Conservation (phyloP, 1,140 invertebrate genomes). For the Oedothorax gibbosus region DNA sequence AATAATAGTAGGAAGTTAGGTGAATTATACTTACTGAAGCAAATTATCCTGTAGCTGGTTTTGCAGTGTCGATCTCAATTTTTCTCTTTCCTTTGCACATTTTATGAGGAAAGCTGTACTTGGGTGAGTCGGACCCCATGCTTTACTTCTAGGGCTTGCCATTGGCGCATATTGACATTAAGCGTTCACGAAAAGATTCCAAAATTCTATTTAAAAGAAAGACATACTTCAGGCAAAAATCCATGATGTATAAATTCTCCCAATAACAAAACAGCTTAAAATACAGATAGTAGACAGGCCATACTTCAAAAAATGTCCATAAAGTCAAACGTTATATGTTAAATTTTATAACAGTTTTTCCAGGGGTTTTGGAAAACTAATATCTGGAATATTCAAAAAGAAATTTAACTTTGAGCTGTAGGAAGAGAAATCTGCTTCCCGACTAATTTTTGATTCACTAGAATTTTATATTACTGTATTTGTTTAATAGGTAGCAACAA, state of each 20-base stretch:
- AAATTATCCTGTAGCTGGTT: slow-evolving; percentile 60
- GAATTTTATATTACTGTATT: too few relatives aligned
- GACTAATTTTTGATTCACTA: too few relatives aligned
- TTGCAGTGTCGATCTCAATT: slow-evolving; percentile 59
- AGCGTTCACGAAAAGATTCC: neutral
- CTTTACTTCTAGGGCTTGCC: slow-evolving; percentile 52
- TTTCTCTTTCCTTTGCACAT: slow-evolving; percentile 63
- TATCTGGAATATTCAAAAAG: too few relatives aligned
- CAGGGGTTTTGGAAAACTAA: too few relatives aligned
- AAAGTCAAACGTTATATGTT: too few relatives aligned
- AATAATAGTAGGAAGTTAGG: too few relatives aligned
- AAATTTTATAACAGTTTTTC: too few relatives aligned
- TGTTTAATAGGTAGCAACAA: too few relatives aligned
- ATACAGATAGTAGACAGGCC: too few relatives aligned
- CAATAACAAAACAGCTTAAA: neutral
- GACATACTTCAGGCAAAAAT: neutral
- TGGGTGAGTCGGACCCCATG: slow-evolving; percentile 49
- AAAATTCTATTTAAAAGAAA: neutral
- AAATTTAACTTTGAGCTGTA: too few relatives aligned
- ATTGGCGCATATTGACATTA: slow-evolving; percentile 56
- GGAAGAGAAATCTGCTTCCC: too few relatives aligned
- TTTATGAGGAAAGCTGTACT: slow-evolving; percentile 62
- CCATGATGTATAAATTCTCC: neutral
- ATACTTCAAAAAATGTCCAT: too few relatives aligned
- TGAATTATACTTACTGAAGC: slow-evolving; percentile 33